A percentile compares a stretch with the other conserved stretches of the same genome.
Conservation (phyloP, 2,888 invertebrate genomes). For the Agonopterix heracliana region DNA sequence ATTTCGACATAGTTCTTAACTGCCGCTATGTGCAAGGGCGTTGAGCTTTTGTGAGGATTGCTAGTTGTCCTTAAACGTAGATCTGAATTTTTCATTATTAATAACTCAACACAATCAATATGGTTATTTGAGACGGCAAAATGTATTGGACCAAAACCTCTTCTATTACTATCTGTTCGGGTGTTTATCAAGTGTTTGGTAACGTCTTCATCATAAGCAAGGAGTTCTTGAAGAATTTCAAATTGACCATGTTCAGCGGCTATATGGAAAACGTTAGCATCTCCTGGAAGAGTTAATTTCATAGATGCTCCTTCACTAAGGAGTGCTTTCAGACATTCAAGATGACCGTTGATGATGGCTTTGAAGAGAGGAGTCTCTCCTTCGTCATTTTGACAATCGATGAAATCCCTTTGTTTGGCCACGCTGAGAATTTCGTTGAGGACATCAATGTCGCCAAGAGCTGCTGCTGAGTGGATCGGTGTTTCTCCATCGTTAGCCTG, state of each 20-base stretch:
- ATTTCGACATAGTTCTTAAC: constrained; percentile 52
- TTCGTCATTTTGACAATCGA: constrained; percentile 61
- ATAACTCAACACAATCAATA: constrained; percentile 54
- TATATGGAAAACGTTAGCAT: constrained; percentile 76
- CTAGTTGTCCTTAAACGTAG: constrained; percentile 56
- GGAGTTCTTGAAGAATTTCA: constrained; percentile 69
- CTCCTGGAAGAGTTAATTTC: constrained; percentile 53
- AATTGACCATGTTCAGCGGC: constrained; percentile 74
- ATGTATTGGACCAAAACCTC: constrained; percentile 70
- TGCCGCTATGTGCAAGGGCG: constrained; percentile 59
- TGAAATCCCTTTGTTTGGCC: constrained; percentile 60
- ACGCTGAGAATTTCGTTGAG: constrained; percentile 68
- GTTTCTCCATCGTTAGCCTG: constrained; percentile 70
- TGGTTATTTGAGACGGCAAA: constrained; percentile 74
- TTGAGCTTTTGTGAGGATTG: constrained; percentile 54
- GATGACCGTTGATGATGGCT: constrained; percentile 56
- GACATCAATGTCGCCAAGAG: constrained; percentile 62
- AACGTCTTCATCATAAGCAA: constrained; percentile 56
- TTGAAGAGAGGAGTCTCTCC: constrained; percentile 70
- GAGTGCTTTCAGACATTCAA: constrained; percentile 58
- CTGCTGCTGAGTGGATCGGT: constrained; percentile 73
- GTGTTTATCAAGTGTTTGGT: constrained; percentile 44
- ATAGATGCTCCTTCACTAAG: constrained; percentile 64
- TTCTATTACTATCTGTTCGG: constrained; percentile 46
- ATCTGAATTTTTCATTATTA: constrained; percentile 63